A percentile compares a stretch with the other conserved stretches of the same genome.
Conservation (phyloP, 2,888 invertebrate genomes). For the Synanthedon vespiformis region DNA sequence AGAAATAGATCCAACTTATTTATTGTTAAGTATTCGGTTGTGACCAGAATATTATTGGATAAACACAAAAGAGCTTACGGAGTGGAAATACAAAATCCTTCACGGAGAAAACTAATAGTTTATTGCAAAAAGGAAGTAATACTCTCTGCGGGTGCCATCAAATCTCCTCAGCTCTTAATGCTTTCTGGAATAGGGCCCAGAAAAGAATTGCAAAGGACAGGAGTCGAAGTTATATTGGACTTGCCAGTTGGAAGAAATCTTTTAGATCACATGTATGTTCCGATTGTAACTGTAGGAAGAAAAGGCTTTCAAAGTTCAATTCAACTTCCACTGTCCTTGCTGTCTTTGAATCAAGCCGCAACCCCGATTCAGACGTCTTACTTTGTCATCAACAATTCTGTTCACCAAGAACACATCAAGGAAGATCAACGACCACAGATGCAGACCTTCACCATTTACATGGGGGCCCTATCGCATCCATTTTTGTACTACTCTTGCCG, state of each 20-base stretch:
- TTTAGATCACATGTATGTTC: slow-evolving; percentile 5
- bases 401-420: not conserved
- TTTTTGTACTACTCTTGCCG: slow-evolving; percentile 1
- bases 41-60: slow-evolving; percentile 4
- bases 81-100: not conserved
- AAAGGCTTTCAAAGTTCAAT: slow-evolving; percentile 20
- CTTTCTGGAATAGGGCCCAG: slow-evolving; percentile 6
- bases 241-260: slow-evolving; percentile 6
- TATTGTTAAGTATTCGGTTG: slow-evolving; percentile 2
- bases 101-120: not conserved
- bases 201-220: slow-evolving; percentile 2
- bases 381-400: not conserved
- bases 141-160: slow-evolving; percentile 6
- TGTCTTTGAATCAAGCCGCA: not conserved
- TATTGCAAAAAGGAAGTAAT: slow-evolving; percentile 4
- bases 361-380: not conserved
- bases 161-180: slow-evolving; percentile 7
- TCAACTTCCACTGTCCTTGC: slow-evolving; percentile 2
- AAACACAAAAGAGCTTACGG: slow-evolving; percentile 1
- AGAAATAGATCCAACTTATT: slow-evolving; percentile 2
- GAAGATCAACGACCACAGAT: not conserved
- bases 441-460: not conserved
- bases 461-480: not conserved
- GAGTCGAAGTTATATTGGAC: slow-evolving; percentile 2
- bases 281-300: slow-evolving; percentile 9